Evolutionary conservation across 2,113 vertebrate genomes (phyloP).

Genomic region (Melanocharis versteri): DNA sequence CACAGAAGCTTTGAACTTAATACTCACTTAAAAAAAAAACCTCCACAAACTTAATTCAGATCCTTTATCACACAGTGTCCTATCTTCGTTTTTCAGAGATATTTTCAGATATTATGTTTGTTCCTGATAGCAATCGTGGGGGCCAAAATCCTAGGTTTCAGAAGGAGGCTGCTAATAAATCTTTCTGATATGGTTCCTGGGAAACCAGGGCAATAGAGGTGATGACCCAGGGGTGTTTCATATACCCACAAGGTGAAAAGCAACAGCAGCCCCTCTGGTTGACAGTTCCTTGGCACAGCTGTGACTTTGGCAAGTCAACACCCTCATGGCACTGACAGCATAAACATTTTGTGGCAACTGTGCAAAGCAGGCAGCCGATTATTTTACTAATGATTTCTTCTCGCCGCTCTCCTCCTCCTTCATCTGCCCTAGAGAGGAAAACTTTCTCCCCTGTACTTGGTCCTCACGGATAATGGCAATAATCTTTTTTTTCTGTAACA

Average conservation of each 20-base stretch:
- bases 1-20: not conserved
- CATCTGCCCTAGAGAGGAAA: slow-evolving; percentile 15
- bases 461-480: not conserved
- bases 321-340: not conserved
- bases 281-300: slow-evolving; percentile 14
- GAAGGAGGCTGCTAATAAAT: not conserved
- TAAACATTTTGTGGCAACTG: slow-evolving; percentile 45
- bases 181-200: not conserved
- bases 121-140: not conserved
- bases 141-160: not conserved
- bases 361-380: slow-evolving; percentile 29
- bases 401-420: not conserved
- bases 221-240: not conserved
- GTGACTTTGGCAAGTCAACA: not conserved
- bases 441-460: not conserved
- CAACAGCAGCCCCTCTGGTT: not conserved
- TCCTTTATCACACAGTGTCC: not conserved
- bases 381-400: slow-evolving; percentile 28
- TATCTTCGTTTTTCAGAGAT: not conserved
- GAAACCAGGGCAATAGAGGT: not conserved
- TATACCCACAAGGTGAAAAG: not conserved
- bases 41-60: not conserved
- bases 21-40: not conserved
- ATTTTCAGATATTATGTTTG: not conserved
- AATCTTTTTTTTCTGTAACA: not conserved